Conservation (phyloP, 2,113 vertebrate species). For the Mastomys natalensis region DNA sequence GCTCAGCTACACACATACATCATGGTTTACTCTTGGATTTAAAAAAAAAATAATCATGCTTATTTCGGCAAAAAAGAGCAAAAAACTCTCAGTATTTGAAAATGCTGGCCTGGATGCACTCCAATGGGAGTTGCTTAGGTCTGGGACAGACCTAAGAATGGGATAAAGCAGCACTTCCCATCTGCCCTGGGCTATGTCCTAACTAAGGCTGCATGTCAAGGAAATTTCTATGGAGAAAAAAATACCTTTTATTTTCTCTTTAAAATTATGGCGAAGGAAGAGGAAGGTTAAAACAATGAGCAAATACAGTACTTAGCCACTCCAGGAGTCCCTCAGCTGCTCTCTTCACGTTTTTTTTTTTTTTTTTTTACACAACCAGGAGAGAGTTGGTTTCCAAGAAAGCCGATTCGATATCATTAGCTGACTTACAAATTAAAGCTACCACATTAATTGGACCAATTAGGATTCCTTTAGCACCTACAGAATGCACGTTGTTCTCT, state of each 20-base stretch:
- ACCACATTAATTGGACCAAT: constrained; percentile 57
- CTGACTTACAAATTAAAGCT: constrained; percentile 65
- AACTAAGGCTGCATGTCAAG: background rate
- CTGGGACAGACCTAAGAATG: no score
- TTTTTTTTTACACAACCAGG: background rate
- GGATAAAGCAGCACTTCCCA: background rate
- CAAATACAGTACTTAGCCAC: constrained; percentile 47
- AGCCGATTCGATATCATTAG: constrained; percentile 60
- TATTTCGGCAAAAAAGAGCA: constrained; percentile 33
- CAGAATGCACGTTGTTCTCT: constrained; percentile 29
- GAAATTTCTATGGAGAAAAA: constrained; percentile 2
- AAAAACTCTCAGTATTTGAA: background rate
- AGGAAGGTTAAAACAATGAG: background rate
- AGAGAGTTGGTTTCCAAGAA: constrained; percentile 56
- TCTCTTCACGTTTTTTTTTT: background rate
- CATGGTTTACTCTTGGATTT: constrained; percentile 45
- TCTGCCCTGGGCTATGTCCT: constrained; percentile 1
- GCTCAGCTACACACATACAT: constrained; percentile 18
- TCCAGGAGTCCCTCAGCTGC: background rate
- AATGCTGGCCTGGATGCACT: background rate
- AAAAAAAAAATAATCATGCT: background rate
- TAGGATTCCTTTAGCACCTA: constrained; percentile 51
- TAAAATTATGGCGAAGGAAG: constrained; percentile 25
- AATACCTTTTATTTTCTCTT: constrained; percentile 54
- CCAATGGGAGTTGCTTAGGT: background rate